Conservation (phyloP, 2,797 vertebrate species). For the Syndactyla subalaris region DNA sequence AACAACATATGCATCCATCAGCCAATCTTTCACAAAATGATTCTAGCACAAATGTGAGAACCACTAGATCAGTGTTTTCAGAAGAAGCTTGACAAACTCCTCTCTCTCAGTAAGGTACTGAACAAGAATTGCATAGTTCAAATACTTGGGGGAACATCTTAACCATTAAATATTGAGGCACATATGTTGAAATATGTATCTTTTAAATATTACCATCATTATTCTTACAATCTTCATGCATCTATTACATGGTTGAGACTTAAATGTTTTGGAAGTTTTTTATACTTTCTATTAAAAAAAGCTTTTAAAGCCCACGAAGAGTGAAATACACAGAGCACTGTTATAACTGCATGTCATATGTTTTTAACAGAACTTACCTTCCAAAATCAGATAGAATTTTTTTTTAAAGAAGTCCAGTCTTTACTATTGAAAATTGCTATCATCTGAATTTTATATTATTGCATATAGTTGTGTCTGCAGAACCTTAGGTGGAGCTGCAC, state of each 20-base stretch:
- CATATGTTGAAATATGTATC: background rate
- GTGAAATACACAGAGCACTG: background rate
- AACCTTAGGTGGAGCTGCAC: background rate
- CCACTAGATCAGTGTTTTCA: background rate
- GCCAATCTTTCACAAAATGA: background rate
- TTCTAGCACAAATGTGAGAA: background rate
- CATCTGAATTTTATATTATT: background rate
- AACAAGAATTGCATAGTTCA: background rate
- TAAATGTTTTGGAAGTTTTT: accelerated
- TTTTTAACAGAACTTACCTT: background rate
- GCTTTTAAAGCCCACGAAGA: background rate
- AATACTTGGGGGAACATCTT: background rate
- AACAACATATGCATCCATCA: background rate
- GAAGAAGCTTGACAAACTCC: background rate
- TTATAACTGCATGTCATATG: background rate
- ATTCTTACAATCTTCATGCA: background rate
- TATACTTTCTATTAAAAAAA: background rate
- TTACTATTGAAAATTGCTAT: background rate
- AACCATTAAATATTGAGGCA: background rate
- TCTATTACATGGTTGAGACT: background rate
- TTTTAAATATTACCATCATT: background rate
- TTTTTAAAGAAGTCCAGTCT: background rate
- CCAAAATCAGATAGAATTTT: background rate
- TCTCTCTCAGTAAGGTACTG: background rate
- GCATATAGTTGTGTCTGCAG: background rate